phyloP scores from a whole-genome alignment of 2,888 invertebrate species.

The Campaea margaritaria region DNA sequence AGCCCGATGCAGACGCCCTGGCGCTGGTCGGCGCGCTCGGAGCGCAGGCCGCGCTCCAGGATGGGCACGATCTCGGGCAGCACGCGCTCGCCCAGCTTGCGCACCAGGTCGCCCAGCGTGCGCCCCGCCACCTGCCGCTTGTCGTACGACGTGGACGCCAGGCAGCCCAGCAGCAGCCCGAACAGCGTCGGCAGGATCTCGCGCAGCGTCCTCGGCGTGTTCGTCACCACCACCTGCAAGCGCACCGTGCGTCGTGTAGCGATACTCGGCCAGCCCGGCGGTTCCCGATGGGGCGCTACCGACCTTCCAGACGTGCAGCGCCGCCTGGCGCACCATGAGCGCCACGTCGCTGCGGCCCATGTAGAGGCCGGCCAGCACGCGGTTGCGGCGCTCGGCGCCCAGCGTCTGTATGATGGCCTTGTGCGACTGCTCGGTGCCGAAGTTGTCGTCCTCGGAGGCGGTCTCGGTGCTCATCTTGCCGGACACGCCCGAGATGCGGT shows the following conservation, averaged over 20 bases:
- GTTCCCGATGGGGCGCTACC: too few species aligned
- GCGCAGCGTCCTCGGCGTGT: conserved; percentile 97
- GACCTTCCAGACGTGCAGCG: conserved; percentile 98
- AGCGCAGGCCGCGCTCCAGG: conserved; percentile 95
- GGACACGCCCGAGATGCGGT: conserved; percentile 98
- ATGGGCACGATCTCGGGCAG: conserved; percentile 99
- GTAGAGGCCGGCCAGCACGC: conserved; percentile 97
- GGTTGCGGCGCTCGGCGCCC: conserved; percentile 95
- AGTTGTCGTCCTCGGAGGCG: conserved; percentile 99
- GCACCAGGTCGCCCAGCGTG: conserved; percentile 97
- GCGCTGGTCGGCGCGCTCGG: conserved; percentile 96
- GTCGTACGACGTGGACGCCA: conserved; percentile 98
- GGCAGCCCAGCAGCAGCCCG: conserved; percentile 94
- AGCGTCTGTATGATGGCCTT: conserved; percentile 95
- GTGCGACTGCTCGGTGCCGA: conserved; percentile 98
- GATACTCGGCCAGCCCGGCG: background rate
- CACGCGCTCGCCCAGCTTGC: conserved; percentile 98
- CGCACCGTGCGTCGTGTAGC: background rate
- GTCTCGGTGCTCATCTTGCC: conserved; percentile 99
- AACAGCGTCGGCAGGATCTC: conserved; percentile 98
- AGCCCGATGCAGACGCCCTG: conserved; percentile 99
- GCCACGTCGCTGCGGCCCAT: conserved; percentile 99
- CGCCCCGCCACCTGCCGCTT: conserved; percentile 98
- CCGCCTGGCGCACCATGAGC: conserved; percentile 98
- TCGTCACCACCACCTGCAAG: conserved; percentile 94